Percentiles rank a stretch among this genome's conserved stretches.
phyloP scores from a whole-genome alignment of 2,113 vertebrate genomes.

The Pseudorhombus dupliciocellatus region DNA sequence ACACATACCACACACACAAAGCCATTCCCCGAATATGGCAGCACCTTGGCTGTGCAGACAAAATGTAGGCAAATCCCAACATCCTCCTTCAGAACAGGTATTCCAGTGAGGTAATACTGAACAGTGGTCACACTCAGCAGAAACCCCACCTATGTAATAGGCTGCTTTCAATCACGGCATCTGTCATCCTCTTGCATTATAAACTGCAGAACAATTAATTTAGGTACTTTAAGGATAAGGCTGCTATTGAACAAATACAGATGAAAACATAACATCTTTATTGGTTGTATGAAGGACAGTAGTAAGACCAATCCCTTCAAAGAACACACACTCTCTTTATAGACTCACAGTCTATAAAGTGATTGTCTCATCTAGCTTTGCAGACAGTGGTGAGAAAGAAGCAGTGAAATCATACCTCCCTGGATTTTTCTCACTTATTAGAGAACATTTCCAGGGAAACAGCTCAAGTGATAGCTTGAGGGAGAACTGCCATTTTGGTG shows the following conservation, averaged over 20 bases:
- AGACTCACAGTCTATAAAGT: conserved; percentile 5
- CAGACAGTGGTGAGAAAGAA: conserved; percentile 37
- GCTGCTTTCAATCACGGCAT: neutral
- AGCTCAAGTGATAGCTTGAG: conserved; percentile 53
- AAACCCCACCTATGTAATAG: neutral
- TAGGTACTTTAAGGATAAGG: too few relatives aligned
- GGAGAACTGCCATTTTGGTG: conserved; percentile 53
- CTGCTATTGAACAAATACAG: too few relatives aligned
- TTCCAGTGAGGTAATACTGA: conserved; percentile 21
- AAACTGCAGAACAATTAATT: neutral
- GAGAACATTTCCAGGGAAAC: conserved; percentile 10
- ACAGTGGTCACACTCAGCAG: neutral
- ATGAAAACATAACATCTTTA: too few relatives aligned
- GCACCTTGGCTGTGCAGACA: conserved; percentile 39
- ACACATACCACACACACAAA: conserved; percentile 51
- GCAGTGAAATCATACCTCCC: conserved; percentile 31
- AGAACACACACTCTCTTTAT: conserved; percentile 49
- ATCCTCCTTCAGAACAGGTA: conserved; percentile 45
- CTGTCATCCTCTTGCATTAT: neutral
- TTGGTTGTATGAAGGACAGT: conserved; percentile 28
- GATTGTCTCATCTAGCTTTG: conserved; percentile 43
- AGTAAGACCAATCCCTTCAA: conserved; percentile 38
- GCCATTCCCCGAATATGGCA: conserved; percentile 8
- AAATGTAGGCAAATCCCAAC: conserved; percentile 23
- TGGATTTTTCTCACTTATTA: conserved; percentile 21